Base-by-base conservation (phyloP, 2,888 invertebrate genomes). In the Diabrotica balteata region DNA sequence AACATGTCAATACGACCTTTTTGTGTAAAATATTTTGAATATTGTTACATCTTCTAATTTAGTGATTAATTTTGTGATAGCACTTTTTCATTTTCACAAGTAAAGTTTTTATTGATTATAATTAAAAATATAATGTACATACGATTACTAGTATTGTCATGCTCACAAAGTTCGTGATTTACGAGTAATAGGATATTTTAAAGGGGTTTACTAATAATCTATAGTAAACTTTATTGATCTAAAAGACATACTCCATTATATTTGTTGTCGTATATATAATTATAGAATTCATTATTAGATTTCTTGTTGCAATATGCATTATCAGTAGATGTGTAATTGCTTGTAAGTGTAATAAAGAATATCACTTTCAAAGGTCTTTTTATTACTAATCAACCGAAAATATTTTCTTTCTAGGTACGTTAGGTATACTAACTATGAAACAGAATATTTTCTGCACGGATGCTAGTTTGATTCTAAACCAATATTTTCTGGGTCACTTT, bases 151-250 rank as follows among this genome's bases (percentile, higher is more conserved):
- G 69, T 70, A 32, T 32, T 76, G 76, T 77, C 74, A 75, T 74
- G 77, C 78, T 79, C 80, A 79, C 79, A 77, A 74, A 76, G 73
- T 75, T 77, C 73, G 76, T 77, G 77, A 79, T 78, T 74, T 45
- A 7, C 45, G 11, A 46, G n/a, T 44, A 42, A 46, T 44, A 44
- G 11, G 7, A 59, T 49, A 17, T 46, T 59, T 44, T 58, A 9
- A 58, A 58, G 22, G 10, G 44, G 45, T 32, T 32, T 32, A 32
- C 32, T 32, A 32, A 32, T 32, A 32, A 32, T 32, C 32, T 54
- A 32, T 54, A 32, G 54, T 54, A 17, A 54, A 50, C 53, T 60
- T 54, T 32, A 32, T 32, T 32, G 32, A 32, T 32, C 32, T 32
- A 32, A 32, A 32, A 64, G 51, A 51, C 55, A 67, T 66, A 66